phyloP scores from a whole-genome alignment of 2,797 vertebrate genomes.

The Diglossa cyanea region DNA sequence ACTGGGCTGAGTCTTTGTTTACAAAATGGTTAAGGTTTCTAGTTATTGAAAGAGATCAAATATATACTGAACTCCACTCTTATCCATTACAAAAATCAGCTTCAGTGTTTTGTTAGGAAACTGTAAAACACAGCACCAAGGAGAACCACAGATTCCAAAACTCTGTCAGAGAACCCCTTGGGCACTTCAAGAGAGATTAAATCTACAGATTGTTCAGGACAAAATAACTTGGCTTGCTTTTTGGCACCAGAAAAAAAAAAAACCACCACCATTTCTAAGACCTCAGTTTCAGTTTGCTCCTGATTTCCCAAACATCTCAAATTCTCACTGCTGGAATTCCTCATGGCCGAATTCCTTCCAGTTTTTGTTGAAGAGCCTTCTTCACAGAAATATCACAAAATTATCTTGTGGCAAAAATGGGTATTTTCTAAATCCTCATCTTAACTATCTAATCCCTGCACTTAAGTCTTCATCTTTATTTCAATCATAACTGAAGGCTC shows the following conservation, averaged over 20 bases:
- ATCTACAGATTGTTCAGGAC: slow-evolving; percentile 61
- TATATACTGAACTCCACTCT: slow-evolving; percentile 28
- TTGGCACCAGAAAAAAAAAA: slow-evolving; percentile 57
- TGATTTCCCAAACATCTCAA: slow-evolving; percentile 66
- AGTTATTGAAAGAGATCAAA: slow-evolving; percentile 35
- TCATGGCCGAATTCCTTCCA: slow-evolving; percentile 40
- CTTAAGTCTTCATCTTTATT: slow-evolving; percentile 26
- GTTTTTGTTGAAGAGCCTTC: slow-evolving; percentile 25
- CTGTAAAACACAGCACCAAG: slow-evolving; percentile 53
- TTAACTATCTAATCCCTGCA: slow-evolving; percentile 27
- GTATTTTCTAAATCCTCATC: slow-evolving; percentile 36
- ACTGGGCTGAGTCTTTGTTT: slow-evolving; percentile 26
- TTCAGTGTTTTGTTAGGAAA: slow-evolving; percentile 45
- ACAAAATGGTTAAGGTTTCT: slow-evolving; percentile 45
- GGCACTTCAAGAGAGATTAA: slow-evolving; percentile 58
- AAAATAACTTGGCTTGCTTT: slow-evolving; percentile 51
- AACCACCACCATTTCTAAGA: slow-evolving; percentile 50
- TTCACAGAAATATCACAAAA: slow-evolving; percentile 38
- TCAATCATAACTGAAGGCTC: slow-evolving; percentile 27
- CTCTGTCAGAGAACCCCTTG: slow-evolving; percentile 55
- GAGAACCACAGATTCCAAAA: slow-evolving; percentile 51
- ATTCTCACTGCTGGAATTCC: slow-evolving; percentile 56
- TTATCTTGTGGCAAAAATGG: slow-evolving; percentile 21
- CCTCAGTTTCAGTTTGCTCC: slow-evolving; percentile 62
- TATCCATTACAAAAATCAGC: slow-evolving; percentile 12